phyloP scores from a whole-genome alignment of 2,113 vertebrate genomes.

The Calyptommatus sinebrachiatus region DNA sequence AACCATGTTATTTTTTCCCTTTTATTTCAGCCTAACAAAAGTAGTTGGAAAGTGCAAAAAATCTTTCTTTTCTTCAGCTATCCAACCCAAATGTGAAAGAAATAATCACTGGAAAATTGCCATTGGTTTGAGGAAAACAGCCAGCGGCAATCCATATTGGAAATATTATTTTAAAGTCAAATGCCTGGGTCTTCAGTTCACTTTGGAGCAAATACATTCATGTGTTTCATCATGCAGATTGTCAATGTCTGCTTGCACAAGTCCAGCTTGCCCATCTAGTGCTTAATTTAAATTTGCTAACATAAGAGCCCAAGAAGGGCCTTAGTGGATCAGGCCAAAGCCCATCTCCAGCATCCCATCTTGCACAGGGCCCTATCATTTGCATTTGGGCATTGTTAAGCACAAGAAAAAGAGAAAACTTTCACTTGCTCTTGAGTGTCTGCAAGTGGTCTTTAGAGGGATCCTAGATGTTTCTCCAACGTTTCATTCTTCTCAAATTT shows the following conservation, averaged over 20 bases:
- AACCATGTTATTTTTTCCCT: constrained; percentile 36
- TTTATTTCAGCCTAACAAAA: constrained; percentile 44
- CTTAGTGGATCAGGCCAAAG: no score
- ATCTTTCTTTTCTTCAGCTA: neutral
- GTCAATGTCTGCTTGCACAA: neutral
- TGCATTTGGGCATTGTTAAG: no score
- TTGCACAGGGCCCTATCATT: no score
- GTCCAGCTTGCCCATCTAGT: neutral
- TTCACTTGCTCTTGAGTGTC: no score
- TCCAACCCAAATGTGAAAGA: constrained; percentile 14
- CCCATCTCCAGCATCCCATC: no score
- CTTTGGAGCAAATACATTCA: neutral
- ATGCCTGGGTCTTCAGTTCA: neutral
- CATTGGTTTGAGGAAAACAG: constrained; percentile 38
- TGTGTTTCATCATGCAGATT: neutral
- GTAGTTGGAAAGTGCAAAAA: constrained; percentile 61
- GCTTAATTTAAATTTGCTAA: neutral
- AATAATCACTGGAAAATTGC: constrained; percentile 51
- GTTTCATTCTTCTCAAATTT: no score
- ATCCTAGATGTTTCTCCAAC: no score
- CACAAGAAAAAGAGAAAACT: no score
- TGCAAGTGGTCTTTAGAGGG: no score
- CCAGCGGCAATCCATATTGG: constrained; percentile 45
- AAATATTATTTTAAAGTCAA: constrained; percentile 43
- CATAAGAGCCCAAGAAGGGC: neutral